Percentiles rank a stretch among this genome's conserved stretches.
These are phyloP conservation scores for Callimorpha dominula DNA, from an alignment of 2,888 invertebrate genomes.

Conservation along the genomic window DNA sequence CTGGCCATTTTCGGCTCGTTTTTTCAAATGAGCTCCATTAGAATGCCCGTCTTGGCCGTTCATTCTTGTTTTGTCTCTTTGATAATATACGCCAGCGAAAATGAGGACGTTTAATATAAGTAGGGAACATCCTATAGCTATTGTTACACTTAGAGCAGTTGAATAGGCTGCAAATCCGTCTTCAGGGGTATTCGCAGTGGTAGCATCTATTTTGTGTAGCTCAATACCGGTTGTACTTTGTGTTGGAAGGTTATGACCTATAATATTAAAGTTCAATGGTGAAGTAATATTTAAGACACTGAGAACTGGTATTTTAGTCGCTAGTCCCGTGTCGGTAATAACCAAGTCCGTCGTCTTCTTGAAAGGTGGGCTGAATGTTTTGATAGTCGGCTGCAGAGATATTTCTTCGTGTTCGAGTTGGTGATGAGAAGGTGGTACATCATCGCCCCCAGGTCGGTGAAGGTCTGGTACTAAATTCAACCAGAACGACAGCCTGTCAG, in stretches of 20 bases:
- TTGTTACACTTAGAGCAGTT: slow-evolving; percentile 96
- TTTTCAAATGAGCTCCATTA: slow-evolving; percentile 87
- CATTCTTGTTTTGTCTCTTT: slow-evolving; percentile 94
- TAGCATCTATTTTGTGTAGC: slow-evolving; percentile 73
- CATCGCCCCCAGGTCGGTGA: slow-evolving; percentile 95
- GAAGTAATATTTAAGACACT: slow-evolving; percentile 78
- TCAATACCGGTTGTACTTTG: slow-evolving; percentile 69
- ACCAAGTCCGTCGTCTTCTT: slow-evolving; percentile 86
- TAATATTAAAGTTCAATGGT: slow-evolving; percentile 77
- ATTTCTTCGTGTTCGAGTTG: slow-evolving; percentile 92
- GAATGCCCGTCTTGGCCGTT: slow-evolving; percentile 86
- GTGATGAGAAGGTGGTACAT: slow-evolving; percentile 94
- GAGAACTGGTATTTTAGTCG: slow-evolving; percentile 75
- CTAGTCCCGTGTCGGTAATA: slow-evolving; percentile 75
- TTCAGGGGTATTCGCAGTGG: slow-evolving; percentile 89
- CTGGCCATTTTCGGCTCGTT: slow-evolving; percentile 93
- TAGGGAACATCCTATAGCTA: slow-evolving; percentile 97
- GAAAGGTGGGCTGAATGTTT: slow-evolving; percentile 86
- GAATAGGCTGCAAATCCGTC: slow-evolving; percentile 96
- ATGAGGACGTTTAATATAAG: slow-evolving; percentile 96
- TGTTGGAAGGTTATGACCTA: slow-evolving; percentile 74
- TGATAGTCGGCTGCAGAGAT: slow-evolving; percentile 83
- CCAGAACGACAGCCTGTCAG: slow-evolving; percentile 95
- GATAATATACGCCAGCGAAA: slow-evolving; percentile 98
- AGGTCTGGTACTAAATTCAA: slow-evolving; percentile 97